Evolutionary conservation across 2,113 vertebrate species (phyloP), one percentile per base, ranked within the genome.

Genomic region (Progne subis): DNA sequence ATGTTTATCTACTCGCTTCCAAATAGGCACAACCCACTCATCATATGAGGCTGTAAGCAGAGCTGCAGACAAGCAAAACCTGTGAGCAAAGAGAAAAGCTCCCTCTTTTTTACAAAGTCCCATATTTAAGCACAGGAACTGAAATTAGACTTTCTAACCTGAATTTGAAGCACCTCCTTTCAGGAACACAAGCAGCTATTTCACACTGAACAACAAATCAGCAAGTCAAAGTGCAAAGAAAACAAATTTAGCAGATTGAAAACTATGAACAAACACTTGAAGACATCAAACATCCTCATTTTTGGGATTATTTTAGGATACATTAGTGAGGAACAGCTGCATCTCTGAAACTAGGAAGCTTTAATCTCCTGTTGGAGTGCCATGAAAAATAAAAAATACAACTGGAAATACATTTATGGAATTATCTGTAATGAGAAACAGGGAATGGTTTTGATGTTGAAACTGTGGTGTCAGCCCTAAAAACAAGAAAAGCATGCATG

Each of bases 111-210:
- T 43, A 43, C 5, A 43, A 43, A 47, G 31, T 61, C 18, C 23
- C 18, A 46, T 91, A 81, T 91, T 83, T 28, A 90, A 94, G 37
- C 47, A 70, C 64, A 81, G 55, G 31, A 47, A 74, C 44, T 18
- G 5, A 72, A 94, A 74, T 1, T 37, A 11, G 21, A 80, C n/a
- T 70, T 83, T 67, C 43, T 65, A 76, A 71, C 31, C 31, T 81
- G 59, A 77, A 90, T 28, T 57, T 34, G 68, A 94, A 86, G 68
- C 59, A 83, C 47, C 39, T 86, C 47, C 32, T 70, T 88, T 88
- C 8, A 15, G 47, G 76, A 90, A 86, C 76, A 88, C 47, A 90
- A 80, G 59, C 32, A 86, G 34, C 63, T 86, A 61, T 93, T 92
- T 95, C 50, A 53, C 20, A 59, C 39, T 90, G 39, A 34, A 56